Evolutionary conservation across 1,140 invertebrate species (phyloP).

Genomic region (Halesus radiatus): DNA sequence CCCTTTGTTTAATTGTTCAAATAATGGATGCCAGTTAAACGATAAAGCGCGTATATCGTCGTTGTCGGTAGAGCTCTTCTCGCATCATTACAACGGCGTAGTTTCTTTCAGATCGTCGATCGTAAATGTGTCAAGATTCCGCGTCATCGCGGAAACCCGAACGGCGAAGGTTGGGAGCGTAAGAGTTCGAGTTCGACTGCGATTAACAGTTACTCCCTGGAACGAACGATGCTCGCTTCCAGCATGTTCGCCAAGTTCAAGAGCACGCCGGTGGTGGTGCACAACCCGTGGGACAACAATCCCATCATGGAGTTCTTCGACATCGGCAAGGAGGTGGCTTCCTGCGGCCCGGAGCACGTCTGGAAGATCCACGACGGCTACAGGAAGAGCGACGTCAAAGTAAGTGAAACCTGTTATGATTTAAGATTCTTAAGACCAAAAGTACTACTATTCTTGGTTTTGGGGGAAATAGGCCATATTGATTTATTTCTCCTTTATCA

Average conservation of each 20-base stretch:
- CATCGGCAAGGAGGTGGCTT: slow-evolving; percentile 88
- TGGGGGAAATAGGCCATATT: too few relatives aligned
- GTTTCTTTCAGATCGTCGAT: not conserved
- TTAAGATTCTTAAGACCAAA: too few relatives aligned
- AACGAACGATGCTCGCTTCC: slow-evolving; percentile 34
- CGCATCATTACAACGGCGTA: too few relatives aligned
- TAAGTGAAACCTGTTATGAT: slow-evolving; percentile 67
- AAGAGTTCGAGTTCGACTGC: slow-evolving; percentile 17
- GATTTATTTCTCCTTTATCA: too few relatives aligned
- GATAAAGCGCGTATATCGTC: too few relatives aligned
- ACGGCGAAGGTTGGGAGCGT: slow-evolving; percentile 28
- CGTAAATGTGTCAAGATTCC: slow-evolving; percentile 12
- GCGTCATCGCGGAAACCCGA: not conserved
- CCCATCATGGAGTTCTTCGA: slow-evolving; percentile 92
- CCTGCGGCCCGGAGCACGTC: slow-evolving; percentile 90
- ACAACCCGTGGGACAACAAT: slow-evolving; percentile 81
- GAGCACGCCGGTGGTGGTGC: slow-evolving; percentile 69
- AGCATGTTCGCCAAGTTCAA: slow-evolving; percentile 83
- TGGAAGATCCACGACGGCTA: slow-evolving; percentile 95
- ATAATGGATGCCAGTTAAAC: too few relatives aligned
- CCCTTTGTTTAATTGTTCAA: too few relatives aligned
- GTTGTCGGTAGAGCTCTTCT: too few relatives aligned
- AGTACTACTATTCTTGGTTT: too few relatives aligned
- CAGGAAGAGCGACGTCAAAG: slow-evolving; percentile 91
- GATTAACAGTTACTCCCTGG: not conserved